Base-by-base conservation (phyloP, 2,888 invertebrate genomes). In the Cylindroiulus punctatus region DNA sequence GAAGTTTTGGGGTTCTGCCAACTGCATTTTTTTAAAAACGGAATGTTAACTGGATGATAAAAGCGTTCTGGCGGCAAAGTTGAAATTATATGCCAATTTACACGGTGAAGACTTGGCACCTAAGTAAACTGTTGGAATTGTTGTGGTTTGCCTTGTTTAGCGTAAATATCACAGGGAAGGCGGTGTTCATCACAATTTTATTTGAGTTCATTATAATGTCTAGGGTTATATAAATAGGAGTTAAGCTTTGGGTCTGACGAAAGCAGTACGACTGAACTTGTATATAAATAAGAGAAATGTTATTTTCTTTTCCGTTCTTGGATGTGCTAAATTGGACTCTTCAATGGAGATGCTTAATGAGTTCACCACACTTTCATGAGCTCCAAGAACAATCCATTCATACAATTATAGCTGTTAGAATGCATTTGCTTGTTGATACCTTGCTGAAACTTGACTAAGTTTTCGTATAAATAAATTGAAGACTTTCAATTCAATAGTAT, bases 121-220 rank as follows among this genome's bases (percentile, higher is more conserved):
- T 26, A 65, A 57, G n/a, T n/a, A n/a, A 65, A 65, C 19, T 65
- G 65, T 65, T 65, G 65, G 2, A 65, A 65, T 65, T 65, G 65
- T 65, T 65, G 26, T 22, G 65, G 65, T 65, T 65, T 26, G 26
- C 22, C 26, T 22, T 26, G 22, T 12, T 65, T 65, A 65, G 22
- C 65, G 65, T 22, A 26, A 26, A 26, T 65, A 47, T 47, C 22
- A 12, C 65, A 65, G 22, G 22, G 26, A 10, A 65, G 26, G 22
- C 65, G 65, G 65, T 26, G 5, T 26, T 7, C 26, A 26, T 65
- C 26, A n/a, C 19, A 65, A 26, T 22, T 65, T 19, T n/a, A 7
- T 65, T 22, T 65, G 26, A 12, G 65, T 26, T 65, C 22, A 65
- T 65, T 65, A 36, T 36, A 36, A 36, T 22, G 57, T 22, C 57